These are phyloP conservation scores for Takifugu bimaculatus DNA, from an alignment of 2,113 vertebrate genomes.

Conservation along the genomic window DNA sequence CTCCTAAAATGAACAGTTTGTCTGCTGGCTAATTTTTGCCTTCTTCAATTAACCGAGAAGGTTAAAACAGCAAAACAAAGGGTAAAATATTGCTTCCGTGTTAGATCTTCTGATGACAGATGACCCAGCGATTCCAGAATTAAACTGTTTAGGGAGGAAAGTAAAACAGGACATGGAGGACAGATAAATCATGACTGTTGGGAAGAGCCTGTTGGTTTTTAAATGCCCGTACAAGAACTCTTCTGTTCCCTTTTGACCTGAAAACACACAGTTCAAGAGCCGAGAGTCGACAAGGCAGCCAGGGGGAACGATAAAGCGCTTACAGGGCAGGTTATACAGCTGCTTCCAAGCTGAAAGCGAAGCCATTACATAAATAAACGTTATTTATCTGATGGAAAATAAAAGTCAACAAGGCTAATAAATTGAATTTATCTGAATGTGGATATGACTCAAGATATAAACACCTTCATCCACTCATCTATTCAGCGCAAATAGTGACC, in stretches of 20 bases:
- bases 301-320: constrained; percentile 2
- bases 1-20: no score
- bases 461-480: constrained; percentile 6
- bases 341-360: constrained; percentile 3
- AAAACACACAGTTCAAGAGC: constrained; percentile 47
- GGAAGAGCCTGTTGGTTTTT: constrained; percentile 36
- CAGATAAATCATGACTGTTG: constrained; percentile 32
- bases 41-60: no score
- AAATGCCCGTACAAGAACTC: constrained; percentile 44
- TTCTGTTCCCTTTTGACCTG: constrained; percentile 36
- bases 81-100: no score
- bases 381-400: constrained; percentile 8
- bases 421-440: not conserved
- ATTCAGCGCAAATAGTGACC: constrained; percentile 10
- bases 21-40: no score
- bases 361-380: constrained; percentile 3
- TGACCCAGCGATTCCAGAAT: constrained; percentile 1
- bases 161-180: constrained; percentile 40
- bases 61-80: no score
- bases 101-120: not conserved
- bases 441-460: constrained; percentile 2
- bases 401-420: not conserved
- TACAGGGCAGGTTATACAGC: constrained; percentile 8
- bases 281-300: constrained; percentile 36
- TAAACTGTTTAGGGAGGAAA: constrained; percentile 15